Percentiles rank a stretch among this genome's conserved stretches.
Evolutionary conservation across 2,888 invertebrate genomes (phyloP).

Genomic region (Pseudococcus longispinus): DNA sequence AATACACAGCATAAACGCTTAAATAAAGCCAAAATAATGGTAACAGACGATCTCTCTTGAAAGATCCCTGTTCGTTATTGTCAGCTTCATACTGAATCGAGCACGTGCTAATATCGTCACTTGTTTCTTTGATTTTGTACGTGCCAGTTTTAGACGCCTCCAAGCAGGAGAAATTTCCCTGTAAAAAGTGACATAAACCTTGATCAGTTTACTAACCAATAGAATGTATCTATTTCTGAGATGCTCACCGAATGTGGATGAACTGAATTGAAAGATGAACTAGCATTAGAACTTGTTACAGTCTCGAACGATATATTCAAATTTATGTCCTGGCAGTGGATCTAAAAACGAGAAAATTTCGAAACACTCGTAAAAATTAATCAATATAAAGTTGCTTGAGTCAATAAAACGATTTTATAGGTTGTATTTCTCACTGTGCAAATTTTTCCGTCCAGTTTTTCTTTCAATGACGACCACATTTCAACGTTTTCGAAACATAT

Average conservation of each 20-base stretch:
- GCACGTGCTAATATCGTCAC: background rate
- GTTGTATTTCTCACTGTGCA: background rate
- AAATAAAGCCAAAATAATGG: constrained; percentile 25
- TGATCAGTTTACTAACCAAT: background rate
- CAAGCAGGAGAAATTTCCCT: background rate
- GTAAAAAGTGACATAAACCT: background rate
- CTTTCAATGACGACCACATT: background rate
- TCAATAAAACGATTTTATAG: background rate
- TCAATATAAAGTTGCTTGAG: background rate
- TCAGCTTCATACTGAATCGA: background rate
- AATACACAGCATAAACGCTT: background rate
- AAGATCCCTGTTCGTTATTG: background rate
- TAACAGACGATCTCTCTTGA: background rate
- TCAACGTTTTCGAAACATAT: background rate
- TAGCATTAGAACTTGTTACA: background rate
- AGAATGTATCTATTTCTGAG: background rate
- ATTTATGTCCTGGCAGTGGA: background rate
- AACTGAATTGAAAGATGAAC: background rate
- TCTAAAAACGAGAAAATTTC: background rate
- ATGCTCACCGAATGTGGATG: background rate
- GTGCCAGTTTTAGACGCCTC: background rate
- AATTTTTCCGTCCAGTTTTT: background rate
- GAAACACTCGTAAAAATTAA: background rate
- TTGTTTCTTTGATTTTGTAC: background rate
- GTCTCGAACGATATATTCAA: background rate